Percentiles rank a stretch among this genome's conserved stretches.
Conservation (phyloP, 2,888 invertebrate species). For the Monoplex corrugatus region DNA sequence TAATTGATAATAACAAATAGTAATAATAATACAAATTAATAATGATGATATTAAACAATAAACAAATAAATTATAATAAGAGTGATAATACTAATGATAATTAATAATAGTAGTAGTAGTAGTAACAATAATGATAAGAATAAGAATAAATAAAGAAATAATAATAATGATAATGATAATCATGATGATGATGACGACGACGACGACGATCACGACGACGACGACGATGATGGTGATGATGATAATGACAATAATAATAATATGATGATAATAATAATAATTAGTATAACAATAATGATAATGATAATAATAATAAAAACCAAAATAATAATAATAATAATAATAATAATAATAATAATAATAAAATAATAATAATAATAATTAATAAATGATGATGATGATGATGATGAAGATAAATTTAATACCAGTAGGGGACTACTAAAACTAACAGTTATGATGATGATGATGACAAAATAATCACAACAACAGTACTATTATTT, state of each 20-base stretch:
- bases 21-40: too few relatives aligned
- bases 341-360: slow-evolving; percentile 15
- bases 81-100: neutral
- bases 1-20: too few relatives aligned
- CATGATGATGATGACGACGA: slow-evolving; percentile 34
- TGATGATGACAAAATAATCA: neutral
- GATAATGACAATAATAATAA: slow-evolving; percentile 23
- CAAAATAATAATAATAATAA: too few relatives aligned
- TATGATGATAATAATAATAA: neutral
- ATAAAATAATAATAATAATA: neutral
- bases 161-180: neutral
- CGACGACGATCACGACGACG: slow-evolving; percentile 32
- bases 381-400: neutral
- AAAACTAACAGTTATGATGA: neutral
- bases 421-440: neutral
- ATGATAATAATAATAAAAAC: neutral
- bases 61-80: too few relatives aligned
- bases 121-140: neutral
- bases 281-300: neutral
- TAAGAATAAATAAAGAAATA: neutral
- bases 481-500: too few relatives aligned
- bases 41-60: too few relatives aligned
- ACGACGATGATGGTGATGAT: slow-evolving; percentile 43
- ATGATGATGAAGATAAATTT: neutral
- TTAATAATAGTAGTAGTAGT: too few relatives aligned